Base-by-base conservation (phyloP, 1,140 invertebrate genomes). In the Hesperophylax magnus region DNA sequence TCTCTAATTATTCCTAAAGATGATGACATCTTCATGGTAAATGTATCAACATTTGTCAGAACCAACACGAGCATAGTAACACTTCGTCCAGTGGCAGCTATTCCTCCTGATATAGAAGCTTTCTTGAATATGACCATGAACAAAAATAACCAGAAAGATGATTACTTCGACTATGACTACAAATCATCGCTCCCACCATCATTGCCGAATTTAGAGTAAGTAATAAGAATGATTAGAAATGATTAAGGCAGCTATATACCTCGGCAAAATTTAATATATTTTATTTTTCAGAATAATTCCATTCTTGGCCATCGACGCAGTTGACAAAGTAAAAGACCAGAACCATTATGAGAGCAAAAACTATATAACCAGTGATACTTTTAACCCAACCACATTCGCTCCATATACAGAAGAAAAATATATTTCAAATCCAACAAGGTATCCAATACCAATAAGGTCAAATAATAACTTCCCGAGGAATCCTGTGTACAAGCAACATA, bases 261-360 rank as follows among this genome's bases (percentile, higher is more conserved):
- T 65, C 20, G 24, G 5, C 34, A 71, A 74, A 60, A 63, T 58
- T 58, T 85, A 52, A 80, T 56, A 67, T 67, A 22, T 67, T 84
- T 72, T 71, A 52, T 75, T 81, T 91, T 90, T 81, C 85, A 95
- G 94, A 87, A 95, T 96, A 84, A 96, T 96, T 86, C 94, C 94
- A 39, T 96, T 96, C 87, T 92, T 95, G 77, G 94, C 94, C 39
- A 94, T 94, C 39, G 95, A 96, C 86, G 95, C 95, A 22, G 90
- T 96, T 39, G 85, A 89, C 3, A 88, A 90, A 78, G 86, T 87
- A 27, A 84, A 84, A 78, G 80, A 78, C 77, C 71, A 65, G 18
- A 77, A 79, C 39, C 77, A 72, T 20, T 84, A 74, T 61, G 88
- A 88, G 39, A 86, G 88, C 84, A 88, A 90, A 60, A 89, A 88